Percentiles rank a stretch among this genome's conserved stretches.
Evolutionary conservation across 2,888 invertebrate genomes (phyloP).

Genomic region (Scaptomyza caliginosa): DNA sequence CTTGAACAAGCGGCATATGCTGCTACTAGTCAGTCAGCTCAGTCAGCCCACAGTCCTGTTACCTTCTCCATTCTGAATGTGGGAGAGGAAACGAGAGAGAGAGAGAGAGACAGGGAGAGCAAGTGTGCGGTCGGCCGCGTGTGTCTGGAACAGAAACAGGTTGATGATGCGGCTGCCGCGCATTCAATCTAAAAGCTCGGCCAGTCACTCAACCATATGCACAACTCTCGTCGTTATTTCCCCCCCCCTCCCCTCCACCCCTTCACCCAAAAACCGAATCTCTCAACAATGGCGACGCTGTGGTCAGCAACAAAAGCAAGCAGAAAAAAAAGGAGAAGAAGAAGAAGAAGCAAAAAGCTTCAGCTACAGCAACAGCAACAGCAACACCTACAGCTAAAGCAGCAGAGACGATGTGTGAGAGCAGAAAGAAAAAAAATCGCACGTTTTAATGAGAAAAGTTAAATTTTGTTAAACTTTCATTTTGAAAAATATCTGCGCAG

Average conservation of each 20-base stretch:
- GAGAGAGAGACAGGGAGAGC: conserved; percentile 1
- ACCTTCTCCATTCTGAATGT: neutral
- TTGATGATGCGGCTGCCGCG: conserved; percentile 34
- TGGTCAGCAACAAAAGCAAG: conserved; percentile 59
- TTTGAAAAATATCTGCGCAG: conserved; percentile 75
- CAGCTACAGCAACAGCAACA: conserved; percentile 16
- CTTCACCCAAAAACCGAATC: conserved; percentile 5
- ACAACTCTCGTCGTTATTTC: conserved; percentile 58
- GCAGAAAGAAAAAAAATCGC: conserved; percentile 60
- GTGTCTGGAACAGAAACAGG: conserved; percentile 51
- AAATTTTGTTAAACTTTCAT: conserved; percentile 82
- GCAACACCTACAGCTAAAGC: conserved; percentile 11
- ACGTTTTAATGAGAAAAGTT: conserved; percentile 84
- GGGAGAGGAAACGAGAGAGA: neutral
- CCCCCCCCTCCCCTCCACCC: conserved; percentile 54
- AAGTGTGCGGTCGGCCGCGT: conserved; percentile 12
- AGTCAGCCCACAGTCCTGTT: neutral
- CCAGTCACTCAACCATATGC: conserved; percentile 69
- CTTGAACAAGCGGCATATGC: conserved; percentile 72
- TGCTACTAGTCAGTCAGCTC: conserved; percentile 18
- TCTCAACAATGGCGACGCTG: conserved; percentile 65
- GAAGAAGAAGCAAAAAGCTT: conserved; percentile 27
- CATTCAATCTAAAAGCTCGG: conserved; percentile 26
- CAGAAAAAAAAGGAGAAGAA: neutral
- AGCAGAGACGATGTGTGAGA: conserved; percentile 6